Conservation (phyloP, 2,888 invertebrate species). For the Myopa tessellatipennis region DNA sequence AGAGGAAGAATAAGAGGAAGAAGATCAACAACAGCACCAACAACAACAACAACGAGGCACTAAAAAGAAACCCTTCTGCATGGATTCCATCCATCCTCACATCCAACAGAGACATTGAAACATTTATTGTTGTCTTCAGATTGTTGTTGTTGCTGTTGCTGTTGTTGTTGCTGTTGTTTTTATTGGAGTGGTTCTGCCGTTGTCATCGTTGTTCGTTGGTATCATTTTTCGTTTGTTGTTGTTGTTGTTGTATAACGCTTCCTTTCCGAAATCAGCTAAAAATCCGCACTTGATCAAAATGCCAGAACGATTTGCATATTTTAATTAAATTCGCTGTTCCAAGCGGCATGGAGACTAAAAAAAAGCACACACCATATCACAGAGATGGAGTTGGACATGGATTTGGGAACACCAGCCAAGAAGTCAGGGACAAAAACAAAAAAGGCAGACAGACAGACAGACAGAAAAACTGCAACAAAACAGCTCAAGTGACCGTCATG, state of each 20-base stretch:
- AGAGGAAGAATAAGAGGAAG: slow-evolving; percentile 33
- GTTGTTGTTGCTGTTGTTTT: slow-evolving; percentile 27
- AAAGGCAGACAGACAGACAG: background rate
- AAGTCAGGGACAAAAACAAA: background rate
- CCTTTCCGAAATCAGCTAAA: slow-evolving; percentile 39
- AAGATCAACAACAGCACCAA: slow-evolving; percentile 39
- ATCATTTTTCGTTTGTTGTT: slow-evolving; percentile 20
- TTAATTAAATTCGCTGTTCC: slow-evolving; percentile 65
- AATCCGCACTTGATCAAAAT: slow-evolving; percentile 65
- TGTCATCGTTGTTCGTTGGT: background rate
- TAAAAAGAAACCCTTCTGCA: slow-evolving; percentile 29
- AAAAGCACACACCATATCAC: background rate
- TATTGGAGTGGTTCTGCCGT: background rate
- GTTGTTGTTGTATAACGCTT: slow-evolving; percentile 30
- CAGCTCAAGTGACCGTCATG: background rate
- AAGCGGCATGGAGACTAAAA: background rate
- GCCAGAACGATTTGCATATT: slow-evolving; percentile 68
- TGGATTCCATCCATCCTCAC: slow-evolving; percentile 13
- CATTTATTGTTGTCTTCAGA: slow-evolving; percentile 29
- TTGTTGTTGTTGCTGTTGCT: slow-evolving; percentile 22
- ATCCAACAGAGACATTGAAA: slow-evolving; percentile 29
- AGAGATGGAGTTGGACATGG: background rate
- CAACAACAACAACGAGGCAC: background rate
- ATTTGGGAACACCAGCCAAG: background rate
- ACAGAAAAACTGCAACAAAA: background rate